phyloP scores from a whole-genome alignment of 2,797 vertebrate genomes.

The Pseudopleuronectes americanus region DNA sequence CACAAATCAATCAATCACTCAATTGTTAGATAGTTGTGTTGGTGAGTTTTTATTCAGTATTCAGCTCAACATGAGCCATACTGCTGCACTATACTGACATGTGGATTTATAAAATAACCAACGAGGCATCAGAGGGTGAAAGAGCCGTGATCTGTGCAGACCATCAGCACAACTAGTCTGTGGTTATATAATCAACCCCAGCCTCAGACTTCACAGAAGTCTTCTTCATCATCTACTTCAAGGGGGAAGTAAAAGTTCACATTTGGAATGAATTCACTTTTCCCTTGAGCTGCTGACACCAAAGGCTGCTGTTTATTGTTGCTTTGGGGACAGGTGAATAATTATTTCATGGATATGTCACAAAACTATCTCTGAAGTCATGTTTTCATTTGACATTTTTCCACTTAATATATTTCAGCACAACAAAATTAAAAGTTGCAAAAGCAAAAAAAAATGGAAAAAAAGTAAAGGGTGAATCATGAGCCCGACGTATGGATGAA shows the following conservation, averaged over 20 bases:
- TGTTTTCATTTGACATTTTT: constrained; percentile 35
- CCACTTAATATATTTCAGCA: neutral
- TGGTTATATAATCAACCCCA: neutral
- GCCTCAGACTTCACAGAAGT: neutral
- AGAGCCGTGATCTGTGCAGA: neutral
- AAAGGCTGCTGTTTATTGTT: constrained; percentile 21
- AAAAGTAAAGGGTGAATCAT: constrained; percentile 34
- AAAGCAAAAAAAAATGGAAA: constrained; percentile 5
- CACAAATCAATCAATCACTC: too few species aligned
- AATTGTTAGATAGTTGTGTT: too few species aligned
- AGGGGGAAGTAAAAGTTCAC: neutral
- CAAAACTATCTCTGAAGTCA: constrained; percentile 22
- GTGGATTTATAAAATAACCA: too few species aligned
- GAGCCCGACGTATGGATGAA: constrained; percentile 29
- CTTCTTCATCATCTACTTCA: neutral
- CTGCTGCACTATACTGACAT: too few species aligned
- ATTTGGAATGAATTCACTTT: constrained; percentile 13
- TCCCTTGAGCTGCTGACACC: constrained; percentile 6
- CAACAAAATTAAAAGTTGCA: constrained; percentile 24
- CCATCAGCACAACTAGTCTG: neutral
- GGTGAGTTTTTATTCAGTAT: too few species aligned
- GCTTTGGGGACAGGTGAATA: constrained; percentile 27
- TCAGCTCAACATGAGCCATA: too few species aligned
- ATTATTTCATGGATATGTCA: constrained; percentile 47
- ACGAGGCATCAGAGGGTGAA: too few species aligned